Percentiles rank a stretch among this genome's conserved stretches.
Evolutionary conservation across 1,140 invertebrate genomes (phyloP).

Genomic region (Drosophila prosaltans): DNA sequence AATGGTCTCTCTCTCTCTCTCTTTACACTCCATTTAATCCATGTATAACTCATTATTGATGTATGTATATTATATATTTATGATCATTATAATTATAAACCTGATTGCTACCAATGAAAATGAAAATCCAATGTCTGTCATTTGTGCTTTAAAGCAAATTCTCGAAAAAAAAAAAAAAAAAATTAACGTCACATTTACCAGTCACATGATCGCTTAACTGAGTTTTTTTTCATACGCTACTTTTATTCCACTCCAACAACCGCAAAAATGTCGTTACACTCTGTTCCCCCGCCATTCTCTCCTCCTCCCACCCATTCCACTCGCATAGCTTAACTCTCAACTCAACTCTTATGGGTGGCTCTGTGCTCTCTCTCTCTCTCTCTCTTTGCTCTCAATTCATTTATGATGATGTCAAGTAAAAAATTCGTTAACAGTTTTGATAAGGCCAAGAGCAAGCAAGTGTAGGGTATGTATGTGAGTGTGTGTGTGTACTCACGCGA

Average conservation of each 20-base stretch:
- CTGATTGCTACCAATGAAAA: slow-evolving; percentile 1
- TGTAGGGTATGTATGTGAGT: no score
- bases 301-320: no score
- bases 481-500: neutral
- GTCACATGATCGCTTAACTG: slow-evolving; percentile 67
- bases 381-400: slow-evolving; percentile 14
- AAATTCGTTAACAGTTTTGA: slow-evolving; percentile 50
- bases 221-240: slow-evolving; percentile 21
- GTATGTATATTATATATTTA: neutral
- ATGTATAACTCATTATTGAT: neutral
- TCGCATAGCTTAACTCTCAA: slow-evolving; percentile 12
- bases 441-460: slow-evolving; percentile 46
- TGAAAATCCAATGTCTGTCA: neutral
- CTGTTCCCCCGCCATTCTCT: no score
- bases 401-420: slow-evolving; percentile 21
- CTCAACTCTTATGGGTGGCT: slow-evolving; percentile 3
- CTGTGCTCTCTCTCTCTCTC: slow-evolving; percentile 8
- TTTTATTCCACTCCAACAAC: slow-evolving; percentile 18
- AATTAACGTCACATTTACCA: slow-evolving; percentile 49
- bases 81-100: slow-evolving; percentile 1
- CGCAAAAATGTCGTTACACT: slow-evolving; percentile 23
- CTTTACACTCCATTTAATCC: neutral
- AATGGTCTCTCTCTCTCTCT: neutral
- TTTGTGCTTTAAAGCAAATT: slow-evolving; percentile 3
- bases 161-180: slow-evolving; percentile 1